phyloP scores from a whole-genome alignment of 2,888 invertebrate species.

The Cephus rjabovi region DNA sequence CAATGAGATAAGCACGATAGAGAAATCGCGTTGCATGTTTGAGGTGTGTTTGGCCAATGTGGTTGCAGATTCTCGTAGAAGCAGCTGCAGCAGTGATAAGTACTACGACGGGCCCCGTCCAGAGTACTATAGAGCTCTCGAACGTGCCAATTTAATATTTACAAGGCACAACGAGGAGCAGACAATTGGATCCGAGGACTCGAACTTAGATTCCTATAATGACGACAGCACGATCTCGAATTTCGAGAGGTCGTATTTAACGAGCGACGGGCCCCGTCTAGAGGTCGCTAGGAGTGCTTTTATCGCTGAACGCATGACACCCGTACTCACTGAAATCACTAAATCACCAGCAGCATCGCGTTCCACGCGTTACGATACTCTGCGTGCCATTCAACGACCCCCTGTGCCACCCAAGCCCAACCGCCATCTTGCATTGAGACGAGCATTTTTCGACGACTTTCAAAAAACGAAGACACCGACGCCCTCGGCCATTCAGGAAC shows the following conservation, averaged over 20 bases:
- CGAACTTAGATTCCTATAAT: too few species aligned
- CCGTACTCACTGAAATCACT: conserved; percentile 32
- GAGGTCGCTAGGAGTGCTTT: conserved; percentile 41
- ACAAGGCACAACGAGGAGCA: too few species aligned
- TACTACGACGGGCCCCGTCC: conserved; percentile 21
- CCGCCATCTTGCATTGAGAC: conserved; percentile 30
- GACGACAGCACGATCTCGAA: too few species aligned
- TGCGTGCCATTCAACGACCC: not conserved
- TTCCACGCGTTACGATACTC: not conserved
- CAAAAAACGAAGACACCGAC: too few species aligned
- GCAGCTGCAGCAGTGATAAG: conserved; percentile 36
- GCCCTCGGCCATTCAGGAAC: too few species aligned
- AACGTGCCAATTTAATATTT: too few species aligned
- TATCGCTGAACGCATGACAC: conserved; percentile 45
- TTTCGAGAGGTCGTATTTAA: too few species aligned
- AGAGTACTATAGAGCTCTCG: conserved; percentile 14
- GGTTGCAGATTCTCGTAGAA: conserved; percentile 51
- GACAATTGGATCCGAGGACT: too few species aligned
- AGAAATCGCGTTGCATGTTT: conserved; percentile 18
- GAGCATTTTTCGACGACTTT: conserved; percentile 42
- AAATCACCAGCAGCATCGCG: not conserved
- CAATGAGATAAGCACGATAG: too few species aligned
- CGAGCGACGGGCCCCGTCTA: conserved; percentile 36
- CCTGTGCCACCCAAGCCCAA: conserved; percentile 22
- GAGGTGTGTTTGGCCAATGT: conserved; percentile 51